Evolutionary conservation across 53 echinoderm and acorn worm genomes (phyloP), one percentile per base, ranked within the genome.

Genomic region (Paracentrotus lividus): DNA sequence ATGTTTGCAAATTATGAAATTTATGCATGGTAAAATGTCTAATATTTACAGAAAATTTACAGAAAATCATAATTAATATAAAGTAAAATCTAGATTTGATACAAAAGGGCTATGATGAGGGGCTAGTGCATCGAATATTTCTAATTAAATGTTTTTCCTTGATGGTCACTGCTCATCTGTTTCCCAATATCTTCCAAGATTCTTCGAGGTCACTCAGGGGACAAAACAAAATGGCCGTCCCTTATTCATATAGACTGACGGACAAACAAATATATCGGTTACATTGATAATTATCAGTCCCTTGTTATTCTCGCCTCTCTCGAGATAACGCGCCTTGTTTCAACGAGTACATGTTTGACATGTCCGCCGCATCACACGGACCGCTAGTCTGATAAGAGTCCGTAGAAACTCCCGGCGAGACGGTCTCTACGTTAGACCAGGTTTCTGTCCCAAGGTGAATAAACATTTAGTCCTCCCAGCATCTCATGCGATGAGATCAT

Each of bases 281-380:
- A 45, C 26, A 81, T 47, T 47, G 26, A 7, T 12, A n/a, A 81
- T 81, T 57, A 57, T 87, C 87, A 89, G 89, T 18, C 23, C 38
- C 89, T 89, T 89, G 89, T 89, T 89, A 26, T 89, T 89, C 89
- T 89, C 66, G 64, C 61, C 89, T 89, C 43, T 10, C 36, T 42
- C 89, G 40, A 89, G 89, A 89, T 89, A 89, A 89, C 89, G 66
- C n/a, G 60, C 61, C 23, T 65, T 89, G 64, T 89, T 89, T 61
- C 89, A 65, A 42, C 60, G 60, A n/a, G 29, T 43, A 24, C 45
- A 43, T 64, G 89, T 89, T 89, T 89, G 89, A 89, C 42, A 42
- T 42, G 26, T 64, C 66, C 64, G 60, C 60, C 60, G 89, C 89
- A 89, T 89, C 89, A 89, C 89, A 89, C 64, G 89, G 89, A 43